Evolutionary conservation across 2,888 invertebrate species (phyloP), one percentile per base, ranked within the genome.

Genomic region (Leptinotarsa tumamoca): DNA sequence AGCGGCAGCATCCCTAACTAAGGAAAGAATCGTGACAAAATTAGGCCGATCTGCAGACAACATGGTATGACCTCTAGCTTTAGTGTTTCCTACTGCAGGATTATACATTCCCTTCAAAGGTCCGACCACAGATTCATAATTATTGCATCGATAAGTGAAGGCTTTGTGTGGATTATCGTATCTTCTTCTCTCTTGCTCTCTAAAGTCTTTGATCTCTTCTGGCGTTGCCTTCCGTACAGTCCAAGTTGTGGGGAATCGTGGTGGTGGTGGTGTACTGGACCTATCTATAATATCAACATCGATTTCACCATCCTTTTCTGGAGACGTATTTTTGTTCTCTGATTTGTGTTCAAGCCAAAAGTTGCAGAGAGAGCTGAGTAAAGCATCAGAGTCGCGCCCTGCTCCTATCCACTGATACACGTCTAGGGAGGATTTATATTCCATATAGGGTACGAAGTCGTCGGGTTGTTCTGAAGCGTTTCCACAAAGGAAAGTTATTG

Each of bases 361-460:
- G 77, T 93, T 92, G 85, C 95, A 96, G 72, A 97, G 88, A 4
- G 93, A 91, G 5, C 92, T 89, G 17, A 98, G 89, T 58, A 95
- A 91, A 4, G 93, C 91, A 87, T 97, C 97, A 3, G 95, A 94
- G 87, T 98, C 98, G 5, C 98, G 91, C 0, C 97, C 97, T 7
- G 96, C 96, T 2, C 98, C 98, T 77, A 98, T 98, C 98, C 98
- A 98, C 84, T 95, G 95, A 88, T 95, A 96, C 84, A 92, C 90
- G 86, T 93, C 92, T 78, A 93, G 87, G 77, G 91, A 91, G 1
- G 92, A 89, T 87, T 96, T 95, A 89, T 93, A 95, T 87, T 96
- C 96, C 83, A 97, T 91, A 84, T 95, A 96, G 4, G 97, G 96
- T 51, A 96, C 95, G 90, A 95, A 97, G 85, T 96, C 96, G 51